A percentile compares a stretch with the other conserved stretches of the same genome.
Conservation (phyloP, 2,113 vertebrate genomes). For the Lipophrys pholis region DNA sequence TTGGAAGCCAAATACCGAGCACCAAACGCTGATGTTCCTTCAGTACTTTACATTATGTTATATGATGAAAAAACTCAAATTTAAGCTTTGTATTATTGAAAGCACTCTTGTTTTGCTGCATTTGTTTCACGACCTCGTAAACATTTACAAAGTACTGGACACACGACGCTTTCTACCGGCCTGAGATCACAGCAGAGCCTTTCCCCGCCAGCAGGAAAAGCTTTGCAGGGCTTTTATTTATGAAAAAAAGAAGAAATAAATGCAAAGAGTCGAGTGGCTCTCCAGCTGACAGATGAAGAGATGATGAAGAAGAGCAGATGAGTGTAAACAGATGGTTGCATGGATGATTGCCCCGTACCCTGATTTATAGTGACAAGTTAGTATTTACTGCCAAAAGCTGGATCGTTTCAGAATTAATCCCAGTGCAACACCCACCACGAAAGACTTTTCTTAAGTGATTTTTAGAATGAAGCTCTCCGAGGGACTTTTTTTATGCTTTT, state of each 20-base stretch:
- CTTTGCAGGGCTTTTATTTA: background rate
- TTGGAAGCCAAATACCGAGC: too few species aligned
- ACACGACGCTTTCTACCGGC: too few species aligned
- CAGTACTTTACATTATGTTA: too few species aligned
- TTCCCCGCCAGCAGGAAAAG: too few species aligned
- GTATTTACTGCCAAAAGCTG: slow-evolving; percentile 35
- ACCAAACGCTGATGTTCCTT: too few species aligned
- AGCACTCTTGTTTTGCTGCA: too few species aligned
- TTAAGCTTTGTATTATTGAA: too few species aligned
- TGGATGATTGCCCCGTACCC: slow-evolving; percentile 31
- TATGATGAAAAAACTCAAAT: too few species aligned
- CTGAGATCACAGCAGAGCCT: too few species aligned
- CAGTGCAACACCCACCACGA: slow-evolving; percentile 31
- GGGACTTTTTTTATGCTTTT: slow-evolving; percentile 38
- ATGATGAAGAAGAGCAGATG: slow-evolving; percentile 40
- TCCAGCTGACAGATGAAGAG: slow-evolving; percentile 29
- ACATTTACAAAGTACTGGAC: too few species aligned
- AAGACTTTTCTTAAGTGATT: slow-evolving; percentile 22
- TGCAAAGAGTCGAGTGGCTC: slow-evolving; percentile 2
- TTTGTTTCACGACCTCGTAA: too few species aligned
- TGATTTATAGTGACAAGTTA: slow-evolving; percentile 47
- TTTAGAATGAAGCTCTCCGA: slow-evolving; percentile 18
- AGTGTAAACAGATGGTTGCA: slow-evolving; percentile 52
- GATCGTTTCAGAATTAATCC: slow-evolving; percentile 42
- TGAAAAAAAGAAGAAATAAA: background rate